phyloP scores from a whole-genome alignment of 35 echinoderm and acorn worm genomes.

The Hemicentrotus pulcherrimus region DNA sequence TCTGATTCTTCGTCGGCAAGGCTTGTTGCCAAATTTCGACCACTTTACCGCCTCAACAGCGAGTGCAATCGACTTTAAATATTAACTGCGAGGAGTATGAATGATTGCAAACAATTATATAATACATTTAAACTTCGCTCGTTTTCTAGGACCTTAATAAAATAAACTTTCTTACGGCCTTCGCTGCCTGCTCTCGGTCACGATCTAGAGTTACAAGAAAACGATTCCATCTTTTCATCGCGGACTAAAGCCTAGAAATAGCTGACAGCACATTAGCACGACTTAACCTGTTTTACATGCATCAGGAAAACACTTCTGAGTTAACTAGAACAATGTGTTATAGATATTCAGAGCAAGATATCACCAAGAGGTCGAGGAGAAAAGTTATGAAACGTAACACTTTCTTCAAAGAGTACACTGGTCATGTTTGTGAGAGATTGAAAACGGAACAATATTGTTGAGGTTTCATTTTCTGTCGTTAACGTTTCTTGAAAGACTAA shows the following conservation, averaged over 20 bases:
- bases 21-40: too few relatives aligned
- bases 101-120: too few relatives aligned
- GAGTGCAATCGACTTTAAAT: too few relatives aligned
- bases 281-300: neutral
- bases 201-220: neutral
- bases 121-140: too few relatives aligned
- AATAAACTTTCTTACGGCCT: too few relatives aligned
- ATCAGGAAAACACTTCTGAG: neutral
- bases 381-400: neutral
- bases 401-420: neutral
- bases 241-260: neutral
- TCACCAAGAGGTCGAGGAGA: neutral
- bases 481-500: too few relatives aligned
- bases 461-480: too few relatives aligned
- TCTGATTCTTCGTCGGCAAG: too few relatives aligned
- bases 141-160: too few relatives aligned
- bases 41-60: too few relatives aligned
- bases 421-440: neutral
- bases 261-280: neutral
- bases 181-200: too few relatives aligned
- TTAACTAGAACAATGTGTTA: neutral
- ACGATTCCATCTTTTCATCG: neutral
- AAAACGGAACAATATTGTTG: neutral
- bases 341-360: neutral
- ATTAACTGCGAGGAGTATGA: too few relatives aligned